Base-by-base conservation (phyloP, 2,113 vertebrate genomes). In the Nesoenas mayeri region DNA sequence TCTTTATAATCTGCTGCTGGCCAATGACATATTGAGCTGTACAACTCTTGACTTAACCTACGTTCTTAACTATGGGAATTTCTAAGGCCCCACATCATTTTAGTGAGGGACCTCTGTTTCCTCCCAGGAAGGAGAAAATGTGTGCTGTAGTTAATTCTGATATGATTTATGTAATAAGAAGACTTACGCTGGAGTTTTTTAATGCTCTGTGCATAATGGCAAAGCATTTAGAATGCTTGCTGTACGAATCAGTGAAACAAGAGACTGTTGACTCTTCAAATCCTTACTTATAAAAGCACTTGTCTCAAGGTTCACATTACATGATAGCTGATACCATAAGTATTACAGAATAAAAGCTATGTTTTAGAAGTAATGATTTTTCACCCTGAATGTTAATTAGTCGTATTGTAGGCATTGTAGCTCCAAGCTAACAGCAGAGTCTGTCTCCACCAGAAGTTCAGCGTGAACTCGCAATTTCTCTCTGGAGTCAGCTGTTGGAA, bases 301-400 rank as follows among this genome's bases (percentile, higher is more conserved):
- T 85, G 40, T 88, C 91, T 71, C 1, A 14, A 79, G 69, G 70
- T 66, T 91, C 88, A 79, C 57, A 25, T 85, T 62, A 73, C 36
- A 38, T 11, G 50, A 80, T 7, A 91, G 78, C 9, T 89, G 90
- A 80, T 21, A 73, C 40, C 38, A 34, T 51, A 65, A 73, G 32
- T 65, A 80, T 86, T 47, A 91, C 40, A 80, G 64, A 91, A 86
- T 38, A 91, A 96, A 94, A 77, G 58, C 40, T 53, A 32, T 66
- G 44, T 48, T 87, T 89, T n/a, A 89, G 19, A 78, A 82, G 36
- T 42, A 85, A 74, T 34, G 21, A 67, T 62, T 89, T 95, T 89
- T 88, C 0, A 0, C 61, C 70, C 60, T 82, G 56, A 47, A 73
- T 79, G 48, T 62, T 96, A 82, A 85, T 70, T 79, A 95, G 56